Evolutionary conservation across 2,113 vertebrate genomes (phyloP), one percentile per base, ranked within the genome.

Genomic region (Oxyruncus cristatus): DNA sequence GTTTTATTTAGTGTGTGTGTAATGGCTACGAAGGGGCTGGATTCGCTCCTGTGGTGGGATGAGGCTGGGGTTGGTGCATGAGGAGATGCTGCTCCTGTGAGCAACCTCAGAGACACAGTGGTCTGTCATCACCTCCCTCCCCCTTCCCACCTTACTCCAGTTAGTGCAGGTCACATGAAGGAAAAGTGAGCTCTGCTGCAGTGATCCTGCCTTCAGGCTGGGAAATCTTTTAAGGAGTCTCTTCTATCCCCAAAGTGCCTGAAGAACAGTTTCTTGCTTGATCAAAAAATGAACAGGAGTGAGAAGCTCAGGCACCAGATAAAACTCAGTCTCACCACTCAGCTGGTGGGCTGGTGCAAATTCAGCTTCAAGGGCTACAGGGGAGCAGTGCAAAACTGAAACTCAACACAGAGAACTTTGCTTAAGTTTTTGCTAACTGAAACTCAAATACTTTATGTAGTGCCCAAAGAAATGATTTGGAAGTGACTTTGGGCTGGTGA

Each of bases 11-110:
- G 37, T 1, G 0, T 17, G 37, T 71, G 33, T 0, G 1, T 33
- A 46, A 33, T 4, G n/a, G 55, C 44, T 75, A 9, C 3, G 44
- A 37, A 30, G 17, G 19, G 56, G 66, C 39, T 42, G 58, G 73
- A 32, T 39, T 81, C 2, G 1, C 42, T 61, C 63, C 41, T 33
- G 59, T 30, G 33, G 3, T 2, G 15, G 13, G 6, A 39, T 0
- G 10, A 59, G 32, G 26, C 53, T 63, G 63, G 30, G 52, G 28
- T 15, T 78, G 66, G 35, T 18, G 70, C 47, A 28, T 0, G 3
- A 86, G 86, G 76, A 88, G 73, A 14, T 74, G n/a, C 22, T 74
- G 50, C 65, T 71, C 14, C 46, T 55, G 33, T 18, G 52, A 63
- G 50, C 12, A 13, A 75, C 27, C 21, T 23, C 9, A 62, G 26